Conservation (phyloP, 1,140 invertebrate genomes). For the Achatina immaculata region DNA sequence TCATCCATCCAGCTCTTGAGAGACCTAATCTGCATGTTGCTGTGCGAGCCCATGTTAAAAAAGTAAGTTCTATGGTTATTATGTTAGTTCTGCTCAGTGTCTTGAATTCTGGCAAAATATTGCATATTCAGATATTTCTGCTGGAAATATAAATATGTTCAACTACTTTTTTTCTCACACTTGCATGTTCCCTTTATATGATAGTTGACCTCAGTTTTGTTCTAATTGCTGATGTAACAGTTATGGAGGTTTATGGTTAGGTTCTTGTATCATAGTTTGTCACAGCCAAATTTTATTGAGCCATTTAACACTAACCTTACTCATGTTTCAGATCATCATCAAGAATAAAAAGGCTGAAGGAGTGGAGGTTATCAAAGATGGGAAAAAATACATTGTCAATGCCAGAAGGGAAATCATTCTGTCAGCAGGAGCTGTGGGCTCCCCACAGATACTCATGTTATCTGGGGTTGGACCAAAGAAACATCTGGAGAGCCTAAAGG, state of each 20-base stretch:
- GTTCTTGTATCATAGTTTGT: no score
- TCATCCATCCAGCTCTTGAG: neutral
- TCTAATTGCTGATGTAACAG: no score
- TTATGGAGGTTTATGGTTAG: no score
- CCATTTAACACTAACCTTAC: no score
- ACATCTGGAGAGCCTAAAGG: slow-evolving; percentile 47
- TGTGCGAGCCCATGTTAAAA: neutral
- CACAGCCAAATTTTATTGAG: no score
- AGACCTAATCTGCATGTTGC: neutral
- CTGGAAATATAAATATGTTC: no score
- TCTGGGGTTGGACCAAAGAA: slow-evolving; percentile 85
- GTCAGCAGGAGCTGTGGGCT: slow-evolving; percentile 14
- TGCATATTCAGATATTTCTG: no score
- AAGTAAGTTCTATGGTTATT: neutral
- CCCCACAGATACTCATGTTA: slow-evolving; percentile 6
- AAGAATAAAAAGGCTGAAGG: slow-evolving; percentile 56
- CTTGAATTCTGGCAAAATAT: no score
- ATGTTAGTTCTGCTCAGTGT: no score
- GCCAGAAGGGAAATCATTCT: slow-evolving; percentile 79
- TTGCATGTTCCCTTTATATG: no score
- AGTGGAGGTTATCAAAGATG: slow-evolving; percentile 65
- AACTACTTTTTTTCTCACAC: no score
- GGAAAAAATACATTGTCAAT: slow-evolving; percentile 73
- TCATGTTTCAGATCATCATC: slow-evolving; percentile 49
- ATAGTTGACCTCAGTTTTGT: no score